Percentiles rank a stretch among this genome's conserved stretches.
Conservation (phyloP, 2,888 invertebrate species). For the Acleris literana region DNA sequence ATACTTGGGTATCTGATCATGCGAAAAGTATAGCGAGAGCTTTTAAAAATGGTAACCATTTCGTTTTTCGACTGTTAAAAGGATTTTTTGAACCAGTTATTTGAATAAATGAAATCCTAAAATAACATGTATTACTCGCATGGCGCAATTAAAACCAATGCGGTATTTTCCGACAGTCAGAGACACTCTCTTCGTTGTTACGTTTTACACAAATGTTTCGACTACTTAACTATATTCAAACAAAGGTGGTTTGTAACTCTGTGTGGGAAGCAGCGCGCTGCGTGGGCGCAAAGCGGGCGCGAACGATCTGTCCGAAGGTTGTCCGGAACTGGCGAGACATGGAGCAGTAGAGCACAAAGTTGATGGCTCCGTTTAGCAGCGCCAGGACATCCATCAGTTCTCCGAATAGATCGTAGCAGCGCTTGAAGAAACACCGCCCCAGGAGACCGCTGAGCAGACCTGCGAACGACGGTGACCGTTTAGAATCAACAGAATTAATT, state of each 20-base stretch:
- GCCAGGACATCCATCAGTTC: conserved; percentile 96
- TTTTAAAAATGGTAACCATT: too few species aligned
- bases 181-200: too few species aligned
- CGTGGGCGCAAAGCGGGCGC: conserved; percentile 80
- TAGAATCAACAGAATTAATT: too few species aligned
- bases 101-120: too few species aligned
- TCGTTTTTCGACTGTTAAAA: too few species aligned
- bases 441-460: conserved; percentile 87
- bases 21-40: too few species aligned
- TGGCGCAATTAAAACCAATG: too few species aligned
- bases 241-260: conserved; percentile 86
- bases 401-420: conserved; percentile 91
- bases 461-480: conserved; percentile 42
- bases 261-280: conserved; percentile 82
- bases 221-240: conserved; percentile 59
- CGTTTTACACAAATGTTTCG: too few species aligned
- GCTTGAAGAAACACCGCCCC: conserved; percentile 88
- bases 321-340: conserved; percentile 97
- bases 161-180: too few species aligned
- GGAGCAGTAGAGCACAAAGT: conserved; percentile 96
- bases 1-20: too few species aligned
- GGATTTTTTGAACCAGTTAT: too few species aligned
- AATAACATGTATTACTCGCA: too few species aligned
- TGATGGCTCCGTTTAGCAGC: conserved; percentile 95
- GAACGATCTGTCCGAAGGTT: conserved; percentile 89